Conservation (phyloP, 2,797 vertebrate species). For the Gouania willdenowi region DNA sequence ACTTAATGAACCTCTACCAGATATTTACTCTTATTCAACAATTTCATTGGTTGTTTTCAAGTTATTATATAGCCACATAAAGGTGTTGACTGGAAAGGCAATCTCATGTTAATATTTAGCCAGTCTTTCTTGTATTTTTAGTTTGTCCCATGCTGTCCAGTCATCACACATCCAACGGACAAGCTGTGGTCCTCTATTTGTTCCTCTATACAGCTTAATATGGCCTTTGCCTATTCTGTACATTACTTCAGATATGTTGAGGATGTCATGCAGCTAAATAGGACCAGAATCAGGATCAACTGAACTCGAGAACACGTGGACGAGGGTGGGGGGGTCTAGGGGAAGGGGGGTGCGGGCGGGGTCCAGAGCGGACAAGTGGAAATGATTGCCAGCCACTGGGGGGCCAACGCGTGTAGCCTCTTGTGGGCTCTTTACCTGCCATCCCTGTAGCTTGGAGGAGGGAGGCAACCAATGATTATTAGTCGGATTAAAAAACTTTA, state of each 20-base stretch:
- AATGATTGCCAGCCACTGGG: too few relatives aligned
- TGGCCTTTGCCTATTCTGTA: slow-evolving; percentile 24
- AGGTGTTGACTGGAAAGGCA: not conserved
- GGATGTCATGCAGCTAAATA: too few relatives aligned
- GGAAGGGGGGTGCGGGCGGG: too few relatives aligned
- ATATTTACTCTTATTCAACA: slow-evolving; percentile 26
- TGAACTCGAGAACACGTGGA: too few relatives aligned
- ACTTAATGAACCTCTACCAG: slow-evolving; percentile 11
- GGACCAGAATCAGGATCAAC: too few relatives aligned
- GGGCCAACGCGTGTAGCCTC: too few relatives aligned
- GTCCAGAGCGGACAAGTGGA: too few relatives aligned
- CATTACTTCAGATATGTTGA: slow-evolving; percentile 11
- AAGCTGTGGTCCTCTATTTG: slow-evolving; percentile 3
- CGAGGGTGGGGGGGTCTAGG: too few relatives aligned
- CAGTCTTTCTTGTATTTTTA: slow-evolving; percentile 19
- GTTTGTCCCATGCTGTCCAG: slow-evolving; percentile 7
- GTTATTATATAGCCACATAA: slow-evolving; percentile 4
- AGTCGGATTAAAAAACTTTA: too few relatives aligned
- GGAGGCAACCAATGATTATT: too few relatives aligned
- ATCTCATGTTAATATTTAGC: slow-evolving; percentile 1
- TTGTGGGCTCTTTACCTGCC: too few relatives aligned
- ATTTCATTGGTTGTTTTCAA: not conserved
- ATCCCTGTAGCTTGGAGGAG: too few relatives aligned
- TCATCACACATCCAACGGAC: slow-evolving; percentile 18
- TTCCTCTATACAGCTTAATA: slow-evolving; percentile 8